Percentiles rank a stretch among this genome's conserved stretches.
Evolutionary conservation across 2,797 vertebrate genomes (phyloP).

Genomic region (Hippopotamyrus pictus): DNA sequence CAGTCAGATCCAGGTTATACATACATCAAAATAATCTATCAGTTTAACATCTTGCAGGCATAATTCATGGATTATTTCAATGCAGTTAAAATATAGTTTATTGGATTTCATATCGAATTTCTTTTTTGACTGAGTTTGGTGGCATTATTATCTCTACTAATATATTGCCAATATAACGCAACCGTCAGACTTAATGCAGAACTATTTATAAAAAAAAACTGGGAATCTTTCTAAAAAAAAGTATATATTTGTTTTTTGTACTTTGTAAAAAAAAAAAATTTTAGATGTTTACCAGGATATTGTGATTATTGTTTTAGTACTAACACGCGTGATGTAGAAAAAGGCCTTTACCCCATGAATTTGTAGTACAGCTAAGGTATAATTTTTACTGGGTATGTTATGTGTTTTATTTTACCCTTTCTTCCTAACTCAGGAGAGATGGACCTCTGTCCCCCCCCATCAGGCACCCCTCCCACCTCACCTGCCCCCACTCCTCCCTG

Average conservation of each 20-base stretch:
- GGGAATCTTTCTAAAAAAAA: background rate
- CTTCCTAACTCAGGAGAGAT: slow-evolving; percentile 38
- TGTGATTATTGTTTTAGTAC: background rate
- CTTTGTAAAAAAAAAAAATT: background rate
- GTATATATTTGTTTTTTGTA: background rate
- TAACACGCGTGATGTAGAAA: background rate
- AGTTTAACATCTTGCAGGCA: background rate
- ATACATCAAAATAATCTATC: background rate
- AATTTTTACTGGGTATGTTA: background rate
- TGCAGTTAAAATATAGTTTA: background rate
- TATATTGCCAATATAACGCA: background rate
- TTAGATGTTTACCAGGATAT: background rate
- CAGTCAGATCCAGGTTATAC: background rate
- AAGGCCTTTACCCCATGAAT: background rate
- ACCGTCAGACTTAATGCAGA: background rate
- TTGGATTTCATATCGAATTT: background rate
- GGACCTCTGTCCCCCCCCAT: slow-evolving; percentile 42
- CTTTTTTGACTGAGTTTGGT: background rate
- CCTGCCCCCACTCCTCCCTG: slow-evolving; percentile 31
- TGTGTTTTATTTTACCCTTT: background rate
- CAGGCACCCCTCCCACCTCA: slow-evolving; percentile 27
- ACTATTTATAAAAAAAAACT: background rate
- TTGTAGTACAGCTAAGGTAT: background rate
- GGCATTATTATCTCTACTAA: background rate
- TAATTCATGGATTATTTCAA: background rate